Conservation (phyloP, 2,888 invertebrate genomes). For the Epinotia bilunana region DNA sequence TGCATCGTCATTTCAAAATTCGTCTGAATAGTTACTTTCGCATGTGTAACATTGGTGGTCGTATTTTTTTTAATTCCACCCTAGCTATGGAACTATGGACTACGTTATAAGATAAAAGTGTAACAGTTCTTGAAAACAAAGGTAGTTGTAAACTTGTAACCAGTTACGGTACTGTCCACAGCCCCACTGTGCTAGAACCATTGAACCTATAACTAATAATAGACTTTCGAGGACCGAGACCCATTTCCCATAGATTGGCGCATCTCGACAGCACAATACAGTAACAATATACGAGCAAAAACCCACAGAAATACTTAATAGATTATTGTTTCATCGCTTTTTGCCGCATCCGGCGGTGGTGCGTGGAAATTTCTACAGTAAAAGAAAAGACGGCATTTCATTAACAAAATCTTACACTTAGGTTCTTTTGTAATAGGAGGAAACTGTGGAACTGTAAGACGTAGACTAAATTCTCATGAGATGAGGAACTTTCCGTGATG, state of each 20-base stretch:
- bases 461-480: slow-evolving; percentile 16
- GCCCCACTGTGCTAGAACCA: slow-evolving; percentile 21
- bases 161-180: slow-evolving; percentile 13
- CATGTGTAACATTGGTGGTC: no score
- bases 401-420: neutral
- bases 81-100: no score
- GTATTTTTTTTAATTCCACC: no score
- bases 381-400: neutral
- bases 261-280: slow-evolving; percentile 39
- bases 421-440: neutral
- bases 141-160: neutral
- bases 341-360: slow-evolving; percentile 25
- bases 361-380: slow-evolving; percentile 9
- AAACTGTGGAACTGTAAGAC: neutral
- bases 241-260: slow-evolving; percentile 41
- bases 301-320: slow-evolving; percentile 35
- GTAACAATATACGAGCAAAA: slow-evolving; percentile 34
- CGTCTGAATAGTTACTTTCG: no score
- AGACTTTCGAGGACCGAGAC: slow-evolving; percentile 44
- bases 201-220: slow-evolving; percentile 44
- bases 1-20: no score
- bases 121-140: neutral
- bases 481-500: slow-evolving; percentile 18
- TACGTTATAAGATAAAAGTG: no score
- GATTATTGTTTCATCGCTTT: slow-evolving; percentile 27